Evolutionary conservation across 92 coral and sea anemone species (phyloP), one percentile per base, ranked within the genome.

Genomic region (Phenganax subtilis): DNA sequence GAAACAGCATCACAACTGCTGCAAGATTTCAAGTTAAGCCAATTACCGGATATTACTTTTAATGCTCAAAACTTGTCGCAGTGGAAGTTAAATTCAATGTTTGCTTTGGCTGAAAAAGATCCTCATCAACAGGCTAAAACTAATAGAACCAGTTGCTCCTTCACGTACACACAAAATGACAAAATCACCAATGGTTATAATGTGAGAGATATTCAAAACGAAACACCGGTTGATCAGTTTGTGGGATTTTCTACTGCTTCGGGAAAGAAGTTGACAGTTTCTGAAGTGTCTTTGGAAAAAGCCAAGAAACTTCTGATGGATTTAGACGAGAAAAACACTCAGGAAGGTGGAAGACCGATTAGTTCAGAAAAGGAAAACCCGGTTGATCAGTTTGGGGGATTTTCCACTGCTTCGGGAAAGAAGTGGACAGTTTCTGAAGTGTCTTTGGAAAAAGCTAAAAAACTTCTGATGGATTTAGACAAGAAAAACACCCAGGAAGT

Each of bases 341-440:
- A 6, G 6, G 54, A 12, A 66, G 60, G 11, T 54, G 54, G 2
- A 2, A 54, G 31, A 37, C 2, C 47, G 47, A 37, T 37, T 37
- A 37, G 47, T 37, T 37, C 47, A 0, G 47, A 51, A 79, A 16
- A 60, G 14, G 83, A 17, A 47, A 64, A 55, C 1, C 11, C 75
- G 16, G 12, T 37, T 28, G 17, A 8, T 16, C 10, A 25, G 57
- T n/a, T 59, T 58, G 80, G 44, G 17, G 84, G 74, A 71, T 80
- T 85, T 85, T 69, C 57, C 3, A 81, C 89, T 9, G 90, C 90
- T 3, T 71, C 60, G 71, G 89, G 85, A 37, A 61, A 64, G 64
- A 54, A 61, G 28, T 74, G 88, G 25, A 73, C 73, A 29, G 14
- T 79, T 10, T 81, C 91, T 4, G 81, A 81, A 29, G 83, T 67